Base-by-base conservation (phyloP, 2,797 vertebrate genomes). In the Chromobotia macracanthus region DNA sequence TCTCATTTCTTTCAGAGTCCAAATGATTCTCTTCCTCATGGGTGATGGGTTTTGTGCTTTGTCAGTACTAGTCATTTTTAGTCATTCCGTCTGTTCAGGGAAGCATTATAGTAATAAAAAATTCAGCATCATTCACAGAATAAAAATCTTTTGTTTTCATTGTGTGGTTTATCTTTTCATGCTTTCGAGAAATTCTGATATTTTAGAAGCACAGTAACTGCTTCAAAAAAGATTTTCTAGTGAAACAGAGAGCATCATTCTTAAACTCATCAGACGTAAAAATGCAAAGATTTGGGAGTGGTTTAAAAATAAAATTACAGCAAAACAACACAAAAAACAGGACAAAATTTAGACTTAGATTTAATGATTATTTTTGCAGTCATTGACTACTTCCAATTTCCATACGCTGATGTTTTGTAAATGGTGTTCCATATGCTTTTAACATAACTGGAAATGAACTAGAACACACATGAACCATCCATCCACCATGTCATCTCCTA, bases 1-100 rank as follows among this genome's bases (percentile, higher is more conserved):
- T 81, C 58, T 70, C 58, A 53, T 75, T 70, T 41, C 44, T 63
- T 31, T 68, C n/a, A 28, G 16, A 41, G 58, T 46, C 48, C 23
- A 79, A 41, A 70, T 63, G 19, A n/a, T 3, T 15, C 56, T 41
- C 19, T 21, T 67, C 13, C 38, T 67, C 3, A 7, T 44, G n/a
- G 38, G 19, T 25, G 65, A 63, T 1, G 28, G 38, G 65, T 12
- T 48, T 66, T 23, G 25, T 72, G 69, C 16, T n/a, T 55, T 35
- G 18, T 53, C 25, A 71, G 25, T 53, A 35, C 13, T 19, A 12
- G 11, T 53, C 50, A 55, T 31, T 25, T 48, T 2, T 50, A n/a
- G 5, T 8, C 23, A 53, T 31, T 67, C 18, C 21, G 21, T 50
- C 8, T 69, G 53, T 60, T 48, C 44, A 28, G 16, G 41, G 67